Conservation (phyloP, 2,797 vertebrate genomes). For the Enteromius argenteus region DNA sequence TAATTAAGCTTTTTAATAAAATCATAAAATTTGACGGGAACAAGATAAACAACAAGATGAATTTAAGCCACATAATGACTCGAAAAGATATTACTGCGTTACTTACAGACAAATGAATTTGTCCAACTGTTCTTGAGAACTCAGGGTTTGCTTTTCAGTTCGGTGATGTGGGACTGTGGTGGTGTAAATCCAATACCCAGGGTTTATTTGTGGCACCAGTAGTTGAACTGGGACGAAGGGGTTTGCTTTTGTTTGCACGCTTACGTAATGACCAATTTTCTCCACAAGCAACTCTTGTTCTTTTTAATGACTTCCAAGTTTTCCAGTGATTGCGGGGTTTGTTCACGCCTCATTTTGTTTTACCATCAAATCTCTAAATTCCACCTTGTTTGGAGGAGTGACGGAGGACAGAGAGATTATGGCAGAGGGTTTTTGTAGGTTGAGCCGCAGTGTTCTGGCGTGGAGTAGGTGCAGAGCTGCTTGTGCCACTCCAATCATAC, state of each 20-base stretch:
- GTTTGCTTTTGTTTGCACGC: slow-evolving; percentile 38
- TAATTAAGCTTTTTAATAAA: neutral
- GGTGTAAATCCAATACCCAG: slow-evolving; percentile 22
- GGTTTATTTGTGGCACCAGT: neutral
- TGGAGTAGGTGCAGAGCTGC: slow-evolving; percentile 37
- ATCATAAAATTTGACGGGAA: neutral
- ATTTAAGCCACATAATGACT: neutral
- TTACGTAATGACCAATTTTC: slow-evolving; percentile 29
- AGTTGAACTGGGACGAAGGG: slow-evolving; percentile 43
- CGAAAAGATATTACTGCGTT: slow-evolving; percentile 27
- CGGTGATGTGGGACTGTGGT: slow-evolving; percentile 18
- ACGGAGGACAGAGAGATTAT: slow-evolving; percentile 50
- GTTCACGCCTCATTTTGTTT: slow-evolving; percentile 38
- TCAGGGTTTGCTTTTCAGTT: slow-evolving; percentile 18
- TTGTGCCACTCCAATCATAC: slow-evolving; percentile 62
- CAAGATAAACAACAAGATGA: neutral
- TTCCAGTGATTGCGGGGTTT: slow-evolving; percentile 40
- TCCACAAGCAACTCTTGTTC: slow-evolving; percentile 21
- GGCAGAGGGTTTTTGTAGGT: slow-evolving; percentile 55
- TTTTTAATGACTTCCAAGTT: slow-evolving; percentile 36
- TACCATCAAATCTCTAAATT: slow-evolving; percentile 50
- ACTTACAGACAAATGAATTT: slow-evolving; percentile 16
- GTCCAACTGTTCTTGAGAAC: slow-evolving; percentile 1
- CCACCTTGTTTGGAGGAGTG: slow-evolving; percentile 52
- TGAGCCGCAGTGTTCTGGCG: slow-evolving; percentile 28